Evolutionary conservation across 2,888 invertebrate species (phyloP), one percentile per base, ranked within the genome.

Genomic region (Conops quadrifasciatus): DNA sequence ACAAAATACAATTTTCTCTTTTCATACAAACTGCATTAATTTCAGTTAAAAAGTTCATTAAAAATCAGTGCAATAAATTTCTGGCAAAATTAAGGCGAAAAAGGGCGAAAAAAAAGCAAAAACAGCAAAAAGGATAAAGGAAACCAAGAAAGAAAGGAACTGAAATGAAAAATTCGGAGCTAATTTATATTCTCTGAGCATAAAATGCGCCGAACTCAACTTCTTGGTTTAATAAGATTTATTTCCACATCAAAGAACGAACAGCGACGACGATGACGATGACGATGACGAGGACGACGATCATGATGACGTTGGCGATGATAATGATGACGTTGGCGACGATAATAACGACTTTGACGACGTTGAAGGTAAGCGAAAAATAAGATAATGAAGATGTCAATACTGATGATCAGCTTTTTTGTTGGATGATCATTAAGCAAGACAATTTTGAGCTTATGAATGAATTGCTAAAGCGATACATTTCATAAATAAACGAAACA

Each of bases 31-130:
- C 36, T 26, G 53, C 30, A 65, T 30, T 51, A 65, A 65, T 64
- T 47, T 49, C 47, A 24, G 24, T 21, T 43, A 65, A 67, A 73
- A 71, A 70, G 53, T 70, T 72, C 70, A 72, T 70, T 60, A 72
- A 68, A 74, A 72, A 71, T 72, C 72, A 60, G 65, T 70, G 73
- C 72, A 73, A 73, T 73, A 73, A 73, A 72, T 72, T 73, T 70
- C 21, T 36, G 21, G 51, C 36, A 51, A 63, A 60, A 62, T 58
- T 26, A 49, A 49, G 5, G n/a, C 43, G 59, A 43, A 24, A 24
- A 56, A 21, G n/a, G 53, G 21, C 53, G 4, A 49, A 49, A 0
- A 49, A 49, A 19, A 4, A 13, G 11, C 11, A 28, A 28, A 36
- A 24, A 58, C 5, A 24, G 2, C 2, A 26, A 58, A 28, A 13